phyloP scores from a whole-genome alignment of 2,113 vertebrate species.

The Chionis minor region DNA sequence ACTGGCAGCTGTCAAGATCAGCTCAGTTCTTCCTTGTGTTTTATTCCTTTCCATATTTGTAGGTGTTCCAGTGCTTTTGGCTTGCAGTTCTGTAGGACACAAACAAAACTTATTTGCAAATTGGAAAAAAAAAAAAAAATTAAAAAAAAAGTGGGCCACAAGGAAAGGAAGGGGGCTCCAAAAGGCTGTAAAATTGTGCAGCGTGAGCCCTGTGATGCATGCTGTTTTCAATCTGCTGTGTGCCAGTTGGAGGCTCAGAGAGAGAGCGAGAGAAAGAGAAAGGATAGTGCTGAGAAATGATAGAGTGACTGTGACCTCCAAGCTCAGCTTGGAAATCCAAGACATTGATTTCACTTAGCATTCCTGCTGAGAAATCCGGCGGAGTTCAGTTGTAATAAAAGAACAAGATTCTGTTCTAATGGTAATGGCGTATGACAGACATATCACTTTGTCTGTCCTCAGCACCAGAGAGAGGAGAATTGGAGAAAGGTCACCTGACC shows the following conservation, averaged over 20 bases:
- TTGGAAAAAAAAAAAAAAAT: not conserved
- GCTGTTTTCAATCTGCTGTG: slow-evolving; percentile 87
- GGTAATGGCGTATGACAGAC: slow-evolving; percentile 84
- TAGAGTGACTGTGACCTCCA: slow-evolving; percentile 82
- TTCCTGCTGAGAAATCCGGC: slow-evolving; percentile 80
- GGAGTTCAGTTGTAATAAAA: slow-evolving; percentile 84
- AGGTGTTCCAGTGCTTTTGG: slow-evolving; percentile 45
- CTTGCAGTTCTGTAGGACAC: slow-evolving; percentile 50
- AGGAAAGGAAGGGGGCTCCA: slow-evolving; percentile 66
- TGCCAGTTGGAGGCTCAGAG: slow-evolving; percentile 80
- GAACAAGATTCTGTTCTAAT: slow-evolving; percentile 85
- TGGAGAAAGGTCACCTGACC: slow-evolving; percentile 75
- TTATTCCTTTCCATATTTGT: not conserved
- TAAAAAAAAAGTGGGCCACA: not conserved
- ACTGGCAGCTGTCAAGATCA: slow-evolving; percentile 29
- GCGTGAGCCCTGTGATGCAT: slow-evolving; percentile 76
- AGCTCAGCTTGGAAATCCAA: slow-evolving; percentile 83
- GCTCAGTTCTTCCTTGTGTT: not conserved
- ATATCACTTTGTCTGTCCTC: slow-evolving; percentile 80
- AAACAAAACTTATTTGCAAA: slow-evolving; percentile 74
- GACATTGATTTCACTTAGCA: slow-evolving; percentile 85
- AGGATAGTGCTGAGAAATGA: slow-evolving; percentile 82
- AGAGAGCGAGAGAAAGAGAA: slow-evolving; percentile 51
- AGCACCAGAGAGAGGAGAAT: slow-evolving; percentile 63
- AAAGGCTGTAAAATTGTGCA: slow-evolving; percentile 81